These are phyloP conservation scores for Drosophila macrospina DNA, from an alignment of 2,888 invertebrate species.

Conservation along the genomic window DNA sequence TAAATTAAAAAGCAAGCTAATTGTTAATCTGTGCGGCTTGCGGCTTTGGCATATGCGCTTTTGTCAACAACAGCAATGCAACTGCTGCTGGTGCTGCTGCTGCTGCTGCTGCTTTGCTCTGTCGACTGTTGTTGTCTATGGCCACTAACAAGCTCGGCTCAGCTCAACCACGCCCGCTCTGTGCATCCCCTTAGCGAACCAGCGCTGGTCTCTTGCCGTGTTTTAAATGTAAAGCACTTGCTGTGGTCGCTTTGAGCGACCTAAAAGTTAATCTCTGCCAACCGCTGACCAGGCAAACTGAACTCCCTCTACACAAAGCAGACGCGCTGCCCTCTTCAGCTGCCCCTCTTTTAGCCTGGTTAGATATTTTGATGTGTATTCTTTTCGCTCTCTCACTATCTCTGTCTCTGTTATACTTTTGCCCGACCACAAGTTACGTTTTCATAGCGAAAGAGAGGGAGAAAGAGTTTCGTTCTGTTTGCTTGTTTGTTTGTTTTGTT, in stretches of 20 bases:
- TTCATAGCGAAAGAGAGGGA: slow-evolving; percentile 54
- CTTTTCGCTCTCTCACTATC: slow-evolving; percentile 6
- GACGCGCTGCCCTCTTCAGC: not conserved
- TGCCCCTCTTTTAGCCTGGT: slow-evolving; percentile 40
- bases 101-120: slow-evolving; percentile 1
- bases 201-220: slow-evolving; percentile 38
- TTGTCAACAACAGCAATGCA: slow-evolving; percentile 54
- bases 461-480: slow-evolving; percentile 38
- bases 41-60: slow-evolving; percentile 69
- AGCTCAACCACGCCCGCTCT: slow-evolving; percentile 39
- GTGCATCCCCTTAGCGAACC: slow-evolving; percentile 3
- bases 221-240: slow-evolving; percentile 80
- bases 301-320: slow-evolving; percentile 16
- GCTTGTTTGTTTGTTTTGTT: slow-evolving; percentile 64
- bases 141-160: slow-evolving; percentile 75
- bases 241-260: slow-evolving; percentile 80
- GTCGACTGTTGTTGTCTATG: slow-evolving; percentile 25
- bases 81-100: too few relatives aligned
- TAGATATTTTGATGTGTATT: slow-evolving; percentile 54
- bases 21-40: slow-evolving; percentile 78
- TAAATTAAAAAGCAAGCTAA: slow-evolving; percentile 73
- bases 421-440: slow-evolving; percentile 73
- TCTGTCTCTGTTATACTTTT: slow-evolving; percentile 24
- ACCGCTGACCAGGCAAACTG: slow-evolving; percentile 71
- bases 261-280: slow-evolving; percentile 82